Percentiles rank a stretch among this genome's conserved stretches.
These are phyloP conservation scores for Drosophila busckii DNA, from an alignment of 1,140 invertebrate species.

Conservation along the genomic window DNA sequence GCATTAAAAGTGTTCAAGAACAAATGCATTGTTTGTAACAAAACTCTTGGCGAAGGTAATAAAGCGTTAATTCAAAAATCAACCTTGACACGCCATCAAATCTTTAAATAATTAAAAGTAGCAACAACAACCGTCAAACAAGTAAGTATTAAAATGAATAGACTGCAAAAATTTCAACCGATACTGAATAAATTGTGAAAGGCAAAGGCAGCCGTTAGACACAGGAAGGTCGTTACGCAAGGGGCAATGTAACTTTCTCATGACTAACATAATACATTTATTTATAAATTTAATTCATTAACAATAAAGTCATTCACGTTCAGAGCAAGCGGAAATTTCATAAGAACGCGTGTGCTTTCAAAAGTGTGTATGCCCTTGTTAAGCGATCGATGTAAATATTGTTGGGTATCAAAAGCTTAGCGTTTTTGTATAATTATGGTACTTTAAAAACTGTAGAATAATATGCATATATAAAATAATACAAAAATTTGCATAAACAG, in stretches of 20 bases:
- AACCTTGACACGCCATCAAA: constrained; percentile 32
- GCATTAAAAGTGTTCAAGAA: constrained; percentile 20
- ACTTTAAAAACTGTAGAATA: too few species aligned
- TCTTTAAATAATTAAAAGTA: constrained; percentile 18
- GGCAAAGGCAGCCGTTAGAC: constrained; percentile 8
- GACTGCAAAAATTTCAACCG: constrained; percentile 20
- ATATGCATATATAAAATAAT: too few species aligned
- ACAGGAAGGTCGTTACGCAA: constrained; percentile 41
- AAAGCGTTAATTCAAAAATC: constrained; percentile 4
- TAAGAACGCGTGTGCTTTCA: too few species aligned
- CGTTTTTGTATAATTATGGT: too few species aligned
- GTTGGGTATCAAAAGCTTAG: too few species aligned
- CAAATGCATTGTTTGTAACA: constrained; percentile 3
- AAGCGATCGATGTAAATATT: too few species aligned
- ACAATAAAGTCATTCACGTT: too few species aligned
- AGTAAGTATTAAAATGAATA: constrained; percentile 29
- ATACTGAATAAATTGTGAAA: constrained; percentile 20
- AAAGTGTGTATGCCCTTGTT: too few species aligned
- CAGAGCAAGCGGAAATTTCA: too few species aligned
- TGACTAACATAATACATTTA: constrained; percentile 25
- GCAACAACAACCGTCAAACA: too few species aligned
- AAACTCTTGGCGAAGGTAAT: constrained; percentile 4
- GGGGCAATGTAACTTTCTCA: constrained; percentile 36
- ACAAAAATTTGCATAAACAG: too few species aligned
- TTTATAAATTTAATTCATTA: too few species aligned